These are phyloP conservation scores for Ophion ellenae DNA, from an alignment of 2,888 invertebrate species.

Conservation along the genomic window DNA sequence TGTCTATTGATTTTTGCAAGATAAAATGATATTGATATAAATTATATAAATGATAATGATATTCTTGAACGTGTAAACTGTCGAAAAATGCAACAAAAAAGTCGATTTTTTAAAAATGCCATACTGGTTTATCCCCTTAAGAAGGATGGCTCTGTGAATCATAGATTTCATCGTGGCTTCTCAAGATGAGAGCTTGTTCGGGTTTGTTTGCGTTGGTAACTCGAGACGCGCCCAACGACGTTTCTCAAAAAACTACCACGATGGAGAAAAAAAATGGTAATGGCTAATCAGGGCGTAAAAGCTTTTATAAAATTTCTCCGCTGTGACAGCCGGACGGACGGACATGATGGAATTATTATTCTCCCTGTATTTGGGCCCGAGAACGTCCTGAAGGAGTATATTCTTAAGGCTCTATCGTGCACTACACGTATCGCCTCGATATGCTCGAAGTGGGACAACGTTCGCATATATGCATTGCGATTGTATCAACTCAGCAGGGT, in stretches of 20 bases:
- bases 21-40: no score
- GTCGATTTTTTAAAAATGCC: no score
- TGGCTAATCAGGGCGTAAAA: neutral
- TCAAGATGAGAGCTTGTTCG: neutral
- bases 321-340: neutral
- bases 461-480: slow-evolving; percentile 6
- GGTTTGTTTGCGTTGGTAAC: neutral
- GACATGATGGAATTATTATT: neutral
- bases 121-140: no score
- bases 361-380: neutral
- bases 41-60: no score
- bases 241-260: neutral
- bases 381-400: neutral
- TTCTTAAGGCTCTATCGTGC: neutral
- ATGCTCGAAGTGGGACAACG: slow-evolving; percentile 12
- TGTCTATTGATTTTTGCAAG: no score
- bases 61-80: no score
- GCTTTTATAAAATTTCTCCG: no score
- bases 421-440: neutral
- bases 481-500: neutral
- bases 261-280: neutral
- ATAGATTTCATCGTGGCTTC: slow-evolving; percentile 4
- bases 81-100: no score
- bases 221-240: neutral
- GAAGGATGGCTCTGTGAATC: neutral